Conservation (phyloP, 1,140 invertebrate genomes). For the Cotesia chilonis region DNA sequence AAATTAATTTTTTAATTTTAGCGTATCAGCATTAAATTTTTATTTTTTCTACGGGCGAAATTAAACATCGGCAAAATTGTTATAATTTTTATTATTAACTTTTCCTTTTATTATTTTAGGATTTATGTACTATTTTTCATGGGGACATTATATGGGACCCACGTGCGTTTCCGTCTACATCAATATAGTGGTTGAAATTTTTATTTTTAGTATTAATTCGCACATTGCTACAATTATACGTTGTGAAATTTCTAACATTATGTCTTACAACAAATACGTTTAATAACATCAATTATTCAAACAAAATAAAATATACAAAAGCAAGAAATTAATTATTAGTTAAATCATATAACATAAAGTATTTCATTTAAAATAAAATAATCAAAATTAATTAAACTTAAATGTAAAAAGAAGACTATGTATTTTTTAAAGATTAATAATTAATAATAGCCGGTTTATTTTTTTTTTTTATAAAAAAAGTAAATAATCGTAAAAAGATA, state of each 20-base stretch:
- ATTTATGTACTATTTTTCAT: conserved; percentile 60
- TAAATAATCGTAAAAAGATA: no score
- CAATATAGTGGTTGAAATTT: conserved; percentile 50
- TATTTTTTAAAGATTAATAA: no score
- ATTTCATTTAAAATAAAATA: no score
- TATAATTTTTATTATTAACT: conserved; percentile 54
- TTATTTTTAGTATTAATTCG: conserved; percentile 39
- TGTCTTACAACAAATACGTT: not conserved
- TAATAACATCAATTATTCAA: conserved; percentile 8
- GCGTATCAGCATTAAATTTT: no score
- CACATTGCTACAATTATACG: conserved; percentile 43
- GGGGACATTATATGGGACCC: conserved; percentile 62
- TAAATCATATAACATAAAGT: not conserved
- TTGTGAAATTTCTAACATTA: conserved; percentile 37
- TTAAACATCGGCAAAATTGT: conserved; percentile 59
- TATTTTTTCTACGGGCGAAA: conserved; percentile 14
- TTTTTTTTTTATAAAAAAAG: no score
- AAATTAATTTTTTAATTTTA: no score
- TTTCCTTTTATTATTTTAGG: no score
- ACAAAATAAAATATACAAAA: no score
- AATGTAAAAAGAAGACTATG: no score
- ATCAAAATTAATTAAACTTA: no score
- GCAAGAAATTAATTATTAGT: conserved; percentile 1
- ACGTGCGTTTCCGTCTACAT: conserved; percentile 55
- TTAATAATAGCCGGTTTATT: no score